Base-by-base conservation (phyloP, 2,797 vertebrate genomes). In the Rhinatrema bivittatum region DNA sequence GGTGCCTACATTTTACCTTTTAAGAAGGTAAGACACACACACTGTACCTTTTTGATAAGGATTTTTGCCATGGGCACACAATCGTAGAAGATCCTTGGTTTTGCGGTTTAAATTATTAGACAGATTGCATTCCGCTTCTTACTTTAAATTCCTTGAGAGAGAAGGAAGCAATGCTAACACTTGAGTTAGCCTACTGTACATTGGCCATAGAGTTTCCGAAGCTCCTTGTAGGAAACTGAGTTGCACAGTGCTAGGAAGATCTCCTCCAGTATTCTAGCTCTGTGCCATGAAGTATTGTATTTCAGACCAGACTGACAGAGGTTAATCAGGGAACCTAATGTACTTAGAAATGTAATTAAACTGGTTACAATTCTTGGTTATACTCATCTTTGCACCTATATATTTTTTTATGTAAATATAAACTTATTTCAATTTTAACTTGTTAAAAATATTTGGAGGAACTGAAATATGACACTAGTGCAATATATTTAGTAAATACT, bases 281-380 rank as follows among this genome's bases (percentile, higher is more conserved):
- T 33, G 15, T 27, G 16, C 36, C 41, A 31, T 36, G 31, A n/a
- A 30, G 33, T 26, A 27, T 24, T 44, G 10, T 44, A 27, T 36
- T 59, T 56, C 49, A 65, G 52, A 39, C 53, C 38, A 37, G 30
- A 34, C 30, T 49, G 42, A 45, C 37, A 56, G 29, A 68, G 50
- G 63, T 10, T 57, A 50, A 68, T 77, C 70, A 78, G 72, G 68
- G 69, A 70, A 56, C 49, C 27, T 41, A 68, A 42, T 80, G 56
- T 70, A 69, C 51, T 74, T 76, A 65, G 54, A 39, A 47, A 57
- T 53, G 63, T 42, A 67, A 78, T 69, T 72, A 76, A 77, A 79
- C n/a, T n/a, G n/a, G n/a, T n/a, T n/a, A n/a, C n/a, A 44, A 16
- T 15, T 46, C 50, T 60, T 67, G 65, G 50, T 30, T 64, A 41